These are phyloP conservation scores for Characodon lateralis DNA, from an alignment of 2,797 vertebrate genomes.

Conservation along the genomic window DNA sequence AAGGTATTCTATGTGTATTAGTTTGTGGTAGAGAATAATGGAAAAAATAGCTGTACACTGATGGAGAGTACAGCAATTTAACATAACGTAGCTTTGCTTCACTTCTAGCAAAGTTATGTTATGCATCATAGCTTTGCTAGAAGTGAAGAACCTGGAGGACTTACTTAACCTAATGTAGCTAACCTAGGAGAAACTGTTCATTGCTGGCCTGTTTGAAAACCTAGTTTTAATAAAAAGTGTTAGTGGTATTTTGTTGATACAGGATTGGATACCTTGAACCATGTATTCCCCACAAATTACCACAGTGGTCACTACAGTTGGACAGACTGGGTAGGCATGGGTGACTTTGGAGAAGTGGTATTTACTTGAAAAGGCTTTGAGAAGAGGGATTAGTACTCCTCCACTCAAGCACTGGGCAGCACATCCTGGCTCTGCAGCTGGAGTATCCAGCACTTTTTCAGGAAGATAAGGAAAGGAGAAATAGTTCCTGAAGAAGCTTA, in stretches of 20 bases:
- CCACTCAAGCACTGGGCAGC: slow-evolving; percentile 68
- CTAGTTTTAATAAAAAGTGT: slow-evolving; percentile 38
- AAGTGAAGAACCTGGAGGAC: too few relatives aligned
- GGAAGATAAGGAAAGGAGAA: slow-evolving; percentile 66
- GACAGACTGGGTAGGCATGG: slow-evolving; percentile 66
- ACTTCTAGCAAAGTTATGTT: too few relatives aligned
- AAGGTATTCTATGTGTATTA: not conserved
- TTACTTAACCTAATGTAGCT: not conserved
- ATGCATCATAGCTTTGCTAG: not conserved
- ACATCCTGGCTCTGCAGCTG: slow-evolving; percentile 54
- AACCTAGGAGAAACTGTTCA: not conserved
- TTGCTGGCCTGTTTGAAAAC: not conserved
- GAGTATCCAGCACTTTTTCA: slow-evolving; percentile 57
- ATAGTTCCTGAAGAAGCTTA: slow-evolving; percentile 54
- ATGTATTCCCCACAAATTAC: slow-evolving; percentile 14
- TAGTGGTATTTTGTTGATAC: slow-evolving; percentile 65
- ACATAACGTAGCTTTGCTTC: too few relatives aligned
- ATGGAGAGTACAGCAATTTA: too few relatives aligned
- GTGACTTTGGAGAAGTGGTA: slow-evolving; percentile 70
- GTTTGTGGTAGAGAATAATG: not conserved
- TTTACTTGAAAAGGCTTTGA: slow-evolving; percentile 66
- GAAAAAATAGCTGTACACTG: not conserved
- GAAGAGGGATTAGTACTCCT: slow-evolving; percentile 73
- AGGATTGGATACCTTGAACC: slow-evolving; percentile 41
- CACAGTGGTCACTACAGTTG: slow-evolving; percentile 25